These are phyloP conservation scores for Julus scanicus DNA, from an alignment of 2,888 invertebrate genomes.

Conservation along the genomic window DNA sequence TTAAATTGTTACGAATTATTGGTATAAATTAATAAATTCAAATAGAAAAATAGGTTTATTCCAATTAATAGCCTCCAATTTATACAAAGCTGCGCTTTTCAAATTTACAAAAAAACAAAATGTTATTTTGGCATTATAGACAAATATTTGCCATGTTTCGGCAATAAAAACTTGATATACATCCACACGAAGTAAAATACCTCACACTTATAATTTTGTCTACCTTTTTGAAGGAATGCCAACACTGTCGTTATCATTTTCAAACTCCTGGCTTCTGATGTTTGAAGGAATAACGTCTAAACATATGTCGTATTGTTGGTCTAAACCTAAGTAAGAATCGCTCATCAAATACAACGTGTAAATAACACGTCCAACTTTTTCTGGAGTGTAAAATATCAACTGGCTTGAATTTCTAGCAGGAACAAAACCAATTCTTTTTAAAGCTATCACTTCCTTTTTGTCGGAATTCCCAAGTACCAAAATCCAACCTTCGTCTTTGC, in stretches of 20 bases:
- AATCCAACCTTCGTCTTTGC: constrained; percentile 97
- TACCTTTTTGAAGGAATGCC: not conserved
- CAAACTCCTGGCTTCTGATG: constrained; percentile 50
- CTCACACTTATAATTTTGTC: not conserved
- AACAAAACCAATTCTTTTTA: constrained; percentile 75
- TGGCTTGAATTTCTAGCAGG: constrained; percentile 66
- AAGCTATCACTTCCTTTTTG: constrained; percentile 78
- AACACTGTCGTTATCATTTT: not conserved
- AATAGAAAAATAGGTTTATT: constrained; percentile 4
- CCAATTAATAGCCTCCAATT: not conserved
- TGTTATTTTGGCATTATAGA: not conserved
- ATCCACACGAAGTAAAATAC: not conserved
- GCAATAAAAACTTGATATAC: not conserved
- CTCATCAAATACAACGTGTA: constrained; percentile 88
- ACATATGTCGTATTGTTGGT: constrained; percentile 82
- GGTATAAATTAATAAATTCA: no score
- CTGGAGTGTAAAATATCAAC: constrained; percentile 75
- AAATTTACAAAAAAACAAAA: constrained; percentile 26
- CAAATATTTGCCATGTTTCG: not conserved
- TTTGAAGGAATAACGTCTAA: constrained; percentile 63
- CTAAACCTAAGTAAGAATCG: constrained; percentile 91
- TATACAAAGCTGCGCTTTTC: constrained; percentile 4
- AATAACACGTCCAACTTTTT: constrained; percentile 73
- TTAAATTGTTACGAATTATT: no score
- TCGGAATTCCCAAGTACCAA: constrained; percentile 80